phyloP scores from a whole-genome alignment of 64 coral and sea anemone genomes.

The Pachyseris speciosa region DNA sequence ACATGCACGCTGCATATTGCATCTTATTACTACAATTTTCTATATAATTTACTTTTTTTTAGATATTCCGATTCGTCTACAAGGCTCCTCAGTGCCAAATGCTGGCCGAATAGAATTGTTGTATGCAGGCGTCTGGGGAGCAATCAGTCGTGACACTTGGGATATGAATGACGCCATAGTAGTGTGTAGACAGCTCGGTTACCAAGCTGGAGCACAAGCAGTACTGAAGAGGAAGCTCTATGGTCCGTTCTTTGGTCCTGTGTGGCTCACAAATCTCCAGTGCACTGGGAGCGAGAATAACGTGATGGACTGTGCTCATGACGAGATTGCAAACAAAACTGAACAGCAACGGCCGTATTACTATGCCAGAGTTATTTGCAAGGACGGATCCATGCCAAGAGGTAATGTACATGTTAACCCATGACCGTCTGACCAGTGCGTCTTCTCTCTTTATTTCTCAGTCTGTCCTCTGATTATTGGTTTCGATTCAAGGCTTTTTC shows the following conservation, averaged over 20 bases:
- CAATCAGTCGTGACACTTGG: background rate
- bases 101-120: conserved; percentile 10
- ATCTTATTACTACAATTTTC: too few relatives aligned
- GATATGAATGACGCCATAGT: background rate
- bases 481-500: too few relatives aligned
- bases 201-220: background rate
- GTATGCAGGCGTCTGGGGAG: conserved; percentile 1
- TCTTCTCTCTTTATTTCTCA: too few relatives aligned
- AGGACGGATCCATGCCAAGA: background rate
- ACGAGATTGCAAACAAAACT: conserved; percentile 1
- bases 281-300: background rate
- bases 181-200: conserved; percentile 19
- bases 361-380: conserved; percentile 3
- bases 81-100: background rate
- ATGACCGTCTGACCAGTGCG: too few relatives aligned
- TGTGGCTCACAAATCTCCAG: conserved; percentile 7
- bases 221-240: background rate
- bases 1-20: too few relatives aligned
- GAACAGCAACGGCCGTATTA: background rate
- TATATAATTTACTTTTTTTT: background rate
- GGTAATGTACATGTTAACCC: too few relatives aligned
- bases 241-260: background rate
- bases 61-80: conserved; percentile 14
- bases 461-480: too few relatives aligned
- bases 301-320: background rate